Evolutionary conservation across 2,113 vertebrate species (phyloP).

Genomic region (Formicarius rufipectus): DNA sequence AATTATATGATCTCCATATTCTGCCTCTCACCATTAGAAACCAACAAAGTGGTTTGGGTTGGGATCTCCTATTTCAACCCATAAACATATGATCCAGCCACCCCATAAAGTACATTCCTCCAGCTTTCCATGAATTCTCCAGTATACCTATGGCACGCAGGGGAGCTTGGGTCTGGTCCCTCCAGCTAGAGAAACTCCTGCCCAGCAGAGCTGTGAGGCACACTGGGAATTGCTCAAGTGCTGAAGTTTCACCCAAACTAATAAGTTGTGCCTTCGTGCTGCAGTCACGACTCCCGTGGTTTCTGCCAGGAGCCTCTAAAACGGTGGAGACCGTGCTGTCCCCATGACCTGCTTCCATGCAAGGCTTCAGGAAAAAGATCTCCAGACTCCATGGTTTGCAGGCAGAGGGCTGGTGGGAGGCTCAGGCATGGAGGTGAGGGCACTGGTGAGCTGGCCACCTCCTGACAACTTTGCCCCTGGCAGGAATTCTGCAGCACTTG

Average conservation of each 20-base stretch:
- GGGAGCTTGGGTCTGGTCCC: not conserved
- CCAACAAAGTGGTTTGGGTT: not conserved
- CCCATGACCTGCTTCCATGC: not conserved
- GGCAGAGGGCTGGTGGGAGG: not conserved
- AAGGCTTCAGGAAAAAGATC: not conserved
- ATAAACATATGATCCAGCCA: constrained; percentile 13
- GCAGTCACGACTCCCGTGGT: not conserved
- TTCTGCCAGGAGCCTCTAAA: not conserved
- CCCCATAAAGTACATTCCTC: not conserved
- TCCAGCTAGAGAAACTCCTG: not conserved
- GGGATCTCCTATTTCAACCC: constrained; percentile 33
- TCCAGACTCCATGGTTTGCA: not conserved
- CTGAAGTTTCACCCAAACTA: not conserved
- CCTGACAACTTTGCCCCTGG: not conserved
- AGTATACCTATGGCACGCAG: not conserved
- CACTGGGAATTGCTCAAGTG: fast-evolving
- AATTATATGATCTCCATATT: not conserved
- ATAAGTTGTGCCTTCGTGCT: not conserved
- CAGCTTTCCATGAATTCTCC: not conserved
- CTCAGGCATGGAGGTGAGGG: not conserved
- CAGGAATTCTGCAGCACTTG: not conserved
- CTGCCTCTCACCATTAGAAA: not conserved
- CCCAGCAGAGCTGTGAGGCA: not conserved
- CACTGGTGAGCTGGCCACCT: fast-evolving
- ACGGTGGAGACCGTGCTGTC: not conserved